A percentile compares a stretch with the other conserved stretches of the same genome.
phyloP scores from a whole-genome alignment of 2,113 vertebrate genomes.

The western clawed frog (Xenopus tropicalis) region DNA sequence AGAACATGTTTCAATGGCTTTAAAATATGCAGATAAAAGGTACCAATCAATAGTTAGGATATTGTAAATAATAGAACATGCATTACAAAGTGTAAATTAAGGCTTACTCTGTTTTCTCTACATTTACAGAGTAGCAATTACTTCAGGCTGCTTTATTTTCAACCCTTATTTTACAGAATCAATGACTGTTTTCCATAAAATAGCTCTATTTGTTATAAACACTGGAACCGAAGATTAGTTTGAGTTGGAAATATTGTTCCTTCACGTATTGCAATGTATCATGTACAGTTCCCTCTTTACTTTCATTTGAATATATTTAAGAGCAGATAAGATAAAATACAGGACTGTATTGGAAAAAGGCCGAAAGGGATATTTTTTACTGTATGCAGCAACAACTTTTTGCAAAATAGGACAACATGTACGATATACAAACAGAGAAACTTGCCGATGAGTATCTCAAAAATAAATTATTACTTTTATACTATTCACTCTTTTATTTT shows the following conservation, averaged over 20 bases:
- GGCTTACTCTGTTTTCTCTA: constrained; percentile 12
- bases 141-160: constrained; percentile 1
- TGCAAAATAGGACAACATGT: neutral
- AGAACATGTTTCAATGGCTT: too few species aligned
- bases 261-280: neutral
- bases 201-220: constrained; percentile 8
- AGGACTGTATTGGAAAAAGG: neutral
- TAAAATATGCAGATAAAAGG: constrained; percentile 17
- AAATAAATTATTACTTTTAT: too few species aligned
- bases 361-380: neutral
- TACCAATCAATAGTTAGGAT: neutral
- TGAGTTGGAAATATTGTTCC: neutral
- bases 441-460: too few species aligned
- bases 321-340: neutral
- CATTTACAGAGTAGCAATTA: constrained; percentile 9
- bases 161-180: constrained; percentile 11
- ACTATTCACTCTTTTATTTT: too few species aligned
- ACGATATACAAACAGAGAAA: too few species aligned
- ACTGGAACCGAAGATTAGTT: neutral
- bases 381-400: neutral
- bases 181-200: constrained; percentile 13
- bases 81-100: constrained; percentile 4
- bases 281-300: neutral
- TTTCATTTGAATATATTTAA: neutral
- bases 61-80: constrained; percentile 24